Evolutionary conservation across 2,888 invertebrate genomes (phyloP).

Genomic region (Stenurella melanura): DNA sequence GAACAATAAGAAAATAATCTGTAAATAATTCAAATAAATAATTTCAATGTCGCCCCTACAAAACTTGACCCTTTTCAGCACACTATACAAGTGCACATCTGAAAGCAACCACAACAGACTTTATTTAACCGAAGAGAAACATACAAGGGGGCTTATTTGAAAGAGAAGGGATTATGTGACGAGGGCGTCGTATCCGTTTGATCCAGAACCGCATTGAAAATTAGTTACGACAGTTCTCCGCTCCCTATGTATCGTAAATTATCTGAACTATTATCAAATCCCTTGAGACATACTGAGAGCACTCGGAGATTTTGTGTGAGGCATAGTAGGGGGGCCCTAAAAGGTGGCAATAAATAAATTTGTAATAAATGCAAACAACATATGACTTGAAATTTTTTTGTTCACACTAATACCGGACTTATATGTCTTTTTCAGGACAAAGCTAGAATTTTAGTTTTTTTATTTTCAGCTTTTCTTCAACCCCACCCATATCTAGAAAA

Average conservation of each 20-base stretch:
- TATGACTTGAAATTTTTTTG: no score
- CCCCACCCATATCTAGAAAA: no score
- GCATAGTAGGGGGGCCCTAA: not conserved
- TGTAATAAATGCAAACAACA: no score
- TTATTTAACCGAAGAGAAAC: not conserved
- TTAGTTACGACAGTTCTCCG: not conserved
- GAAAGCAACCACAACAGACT: not conserved
- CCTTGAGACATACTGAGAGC: not conserved
- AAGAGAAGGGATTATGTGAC: not conserved
- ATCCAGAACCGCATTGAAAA: not conserved
- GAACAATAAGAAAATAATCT: no score
- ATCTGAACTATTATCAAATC: not conserved
- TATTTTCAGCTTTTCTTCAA: no score
- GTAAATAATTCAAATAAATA: not conserved
- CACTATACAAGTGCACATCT: not conserved
- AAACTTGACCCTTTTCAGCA: not conserved
- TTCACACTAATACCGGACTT: no score
- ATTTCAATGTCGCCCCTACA: not conserved
- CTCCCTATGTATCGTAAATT: not conserved
- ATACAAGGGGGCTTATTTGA: not conserved
- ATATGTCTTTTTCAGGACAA: no score
- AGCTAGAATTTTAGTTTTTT: no score
- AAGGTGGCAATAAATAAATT: no score
- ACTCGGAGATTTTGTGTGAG: not conserved
- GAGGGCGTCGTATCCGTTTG: not conserved